These are phyloP conservation scores for Asbolus verrucosus DNA, from an alignment of 1,140 invertebrate genomes.

Conservation along the genomic window DNA sequence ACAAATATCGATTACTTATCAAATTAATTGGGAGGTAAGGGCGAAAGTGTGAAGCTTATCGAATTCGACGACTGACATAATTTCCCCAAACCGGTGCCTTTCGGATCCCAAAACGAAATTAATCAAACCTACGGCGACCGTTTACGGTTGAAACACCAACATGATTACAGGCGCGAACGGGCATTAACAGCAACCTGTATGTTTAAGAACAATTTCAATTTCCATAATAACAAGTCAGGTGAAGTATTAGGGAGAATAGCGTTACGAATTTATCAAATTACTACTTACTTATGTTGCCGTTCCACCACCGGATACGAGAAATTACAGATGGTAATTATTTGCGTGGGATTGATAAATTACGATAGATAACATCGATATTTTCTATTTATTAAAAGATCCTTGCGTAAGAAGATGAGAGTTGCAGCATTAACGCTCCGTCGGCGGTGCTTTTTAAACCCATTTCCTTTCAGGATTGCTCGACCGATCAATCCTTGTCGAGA, in stretches of 20 bases:
- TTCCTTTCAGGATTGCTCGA: conserved; percentile 7
- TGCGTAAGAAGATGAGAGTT: no score
- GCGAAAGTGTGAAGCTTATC: conserved; percentile 13
- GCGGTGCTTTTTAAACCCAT: conserved; percentile 21
- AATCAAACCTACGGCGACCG: not conserved
- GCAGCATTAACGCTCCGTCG: not conserved
- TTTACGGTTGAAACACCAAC: conserved; percentile 2
- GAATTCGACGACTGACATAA: conserved; percentile 13
- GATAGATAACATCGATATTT: no score
- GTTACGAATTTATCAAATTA: conserved; percentile 6
- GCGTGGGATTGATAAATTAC: not conserved
- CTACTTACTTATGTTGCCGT: not conserved
- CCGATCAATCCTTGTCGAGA: conserved; percentile 32
- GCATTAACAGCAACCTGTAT: conserved; percentile 13
- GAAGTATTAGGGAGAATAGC: conserved; percentile 3
- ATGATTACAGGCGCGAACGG: not conserved
- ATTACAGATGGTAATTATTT: not conserved
- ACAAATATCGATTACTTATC: conserved; percentile 30
- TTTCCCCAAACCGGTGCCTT: conserved; percentile 3
- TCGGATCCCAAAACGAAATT: conserved; percentile 1
- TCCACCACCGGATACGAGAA: not conserved
- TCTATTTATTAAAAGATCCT: no score
- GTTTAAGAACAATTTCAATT: conserved; percentile 25
- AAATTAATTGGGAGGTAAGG: conserved; percentile 18
- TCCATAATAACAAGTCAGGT: conserved; percentile 20